These are phyloP conservation scores for Bubo bubo DNA, from an alignment of 2,113 vertebrate species.

Conservation along the genomic window DNA sequence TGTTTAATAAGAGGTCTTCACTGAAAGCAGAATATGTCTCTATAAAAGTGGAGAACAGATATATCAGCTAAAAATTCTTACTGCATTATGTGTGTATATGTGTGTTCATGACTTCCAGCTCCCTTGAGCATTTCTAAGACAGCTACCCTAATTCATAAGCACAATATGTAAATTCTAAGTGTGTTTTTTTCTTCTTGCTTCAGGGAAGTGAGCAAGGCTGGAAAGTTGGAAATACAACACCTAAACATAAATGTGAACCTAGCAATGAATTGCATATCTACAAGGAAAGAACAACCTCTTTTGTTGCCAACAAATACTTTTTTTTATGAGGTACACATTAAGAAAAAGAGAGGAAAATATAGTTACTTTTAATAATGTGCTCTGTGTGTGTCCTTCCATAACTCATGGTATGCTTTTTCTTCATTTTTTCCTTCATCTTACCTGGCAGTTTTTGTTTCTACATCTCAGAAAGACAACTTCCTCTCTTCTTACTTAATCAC, in stretches of 20 bases:
- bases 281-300: slow-evolving; percentile 28
- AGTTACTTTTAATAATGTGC: not conserved
- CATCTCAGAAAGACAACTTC: not conserved
- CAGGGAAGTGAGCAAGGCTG: slow-evolving; percentile 19
- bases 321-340: slow-evolving; percentile 60
- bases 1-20: slow-evolving; percentile 73
- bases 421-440: not conserved
- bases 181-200: slow-evolving; percentile 10
- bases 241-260: slow-evolving; percentile 63
- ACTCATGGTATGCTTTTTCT: not conserved
- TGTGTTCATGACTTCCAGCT: slow-evolving; percentile 34
- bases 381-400: slow-evolving; percentile 25
- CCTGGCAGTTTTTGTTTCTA: not conserved
- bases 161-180: slow-evolving; percentile 55
- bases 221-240: slow-evolving; percentile 65
- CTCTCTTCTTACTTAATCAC: not conserved
- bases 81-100: not conserved
- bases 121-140: slow-evolving; percentile 40
- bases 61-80: slow-evolving; percentile 27
- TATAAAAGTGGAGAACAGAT: slow-evolving; percentile 47
- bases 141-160: slow-evolving; percentile 26
- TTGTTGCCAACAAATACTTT: slow-evolving; percentile 51
- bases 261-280: slow-evolving; percentile 35
- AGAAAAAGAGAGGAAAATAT: slow-evolving; percentile 41
- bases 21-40: slow-evolving; percentile 56